Evolutionary conservation across 2,888 invertebrate species (phyloP), one percentile per base, ranked within the genome.

Genomic region (Cerceris ruficornis): DNA sequence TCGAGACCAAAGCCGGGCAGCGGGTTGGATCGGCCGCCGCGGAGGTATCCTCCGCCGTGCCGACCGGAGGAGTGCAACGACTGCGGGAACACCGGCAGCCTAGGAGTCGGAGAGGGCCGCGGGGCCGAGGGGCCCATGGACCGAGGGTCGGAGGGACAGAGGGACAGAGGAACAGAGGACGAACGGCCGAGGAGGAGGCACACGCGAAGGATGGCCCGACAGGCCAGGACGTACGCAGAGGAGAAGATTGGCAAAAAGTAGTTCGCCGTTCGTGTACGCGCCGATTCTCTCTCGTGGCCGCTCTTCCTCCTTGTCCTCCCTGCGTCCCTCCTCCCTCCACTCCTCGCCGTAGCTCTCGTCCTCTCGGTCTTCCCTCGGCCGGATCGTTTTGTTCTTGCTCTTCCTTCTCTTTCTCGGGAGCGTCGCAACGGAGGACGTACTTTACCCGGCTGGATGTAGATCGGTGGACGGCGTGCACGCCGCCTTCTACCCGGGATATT

Each of bases 191-290:
- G 59, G 69, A 50, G 7, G 65, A 62, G 62, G 43, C 57, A 65
- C 46, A 66, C 69, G 74, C 77, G 84, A 80, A 82, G 77, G 77
- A 80, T 77, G 83, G 83, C 59, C 79, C 77, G 81, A 84, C 74
- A 68, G 57, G 75, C 72, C 80, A 58, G 72, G 57, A 70, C 65
- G 70, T 69, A 82, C 77, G 73, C 77, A 52, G 77, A 70, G 62
- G 86, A 87, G 87, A 85, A 82, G 86, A 86, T 88, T 84, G 84
- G 84, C 91, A 90, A 91, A 91, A 91, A 91, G 90, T 90, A 88
- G 90, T 88, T 90, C 87, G 88, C 84, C 83, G 85, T 77, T 88
- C 87, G 87, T 84, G 83, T 85, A 83, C 83, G 84, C 86, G 75
- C 78, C 77, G 75, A 80, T 81, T 82, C 79, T 61, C 83, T 83